Evolutionary conservation across 1,140 invertebrate species (phyloP).

Genomic region (Drosophila sucinea): DNA sequence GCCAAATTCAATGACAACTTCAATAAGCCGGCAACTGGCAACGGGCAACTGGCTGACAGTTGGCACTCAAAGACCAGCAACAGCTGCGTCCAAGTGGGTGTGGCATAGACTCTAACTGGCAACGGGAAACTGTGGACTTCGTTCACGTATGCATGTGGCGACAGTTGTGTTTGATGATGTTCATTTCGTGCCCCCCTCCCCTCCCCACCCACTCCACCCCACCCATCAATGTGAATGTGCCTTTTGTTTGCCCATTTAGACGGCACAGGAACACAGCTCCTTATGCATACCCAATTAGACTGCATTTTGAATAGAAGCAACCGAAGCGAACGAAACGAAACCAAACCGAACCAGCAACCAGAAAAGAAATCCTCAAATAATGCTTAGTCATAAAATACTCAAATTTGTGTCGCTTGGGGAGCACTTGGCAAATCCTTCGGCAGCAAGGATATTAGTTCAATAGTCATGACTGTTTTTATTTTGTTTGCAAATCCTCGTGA

Average conservation of each 20-base stretch:
- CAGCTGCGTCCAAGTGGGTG: constrained; percentile 39
- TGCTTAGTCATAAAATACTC: constrained; percentile 62
- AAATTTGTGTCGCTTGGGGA: constrained; percentile 68
- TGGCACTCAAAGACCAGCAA: constrained; percentile 17
- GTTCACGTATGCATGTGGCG: constrained; percentile 27
- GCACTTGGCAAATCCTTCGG: constrained; percentile 49
- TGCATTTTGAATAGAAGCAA: constrained; percentile 26
- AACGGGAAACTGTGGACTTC: constrained; percentile 1
- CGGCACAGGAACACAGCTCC: not conserved
- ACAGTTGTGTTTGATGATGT: constrained; percentile 61
- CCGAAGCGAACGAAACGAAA: not conserved
- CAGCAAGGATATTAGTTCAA: constrained; percentile 66
- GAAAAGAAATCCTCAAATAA: constrained; percentile 32
- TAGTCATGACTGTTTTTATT: constrained; percentile 49
- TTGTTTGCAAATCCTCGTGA: constrained; percentile 60
- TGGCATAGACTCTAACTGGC: constrained; percentile 9
- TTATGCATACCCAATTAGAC: constrained; percentile 39
- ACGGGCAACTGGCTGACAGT: not conserved
- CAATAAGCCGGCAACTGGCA: constrained; percentile 25
- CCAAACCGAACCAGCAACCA: not conserved
- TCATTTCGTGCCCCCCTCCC: not conserved
- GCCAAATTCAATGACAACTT: constrained; percentile 61
- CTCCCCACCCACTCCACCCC: not conserved
- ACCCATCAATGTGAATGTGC: constrained; percentile 9
- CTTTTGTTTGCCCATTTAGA: constrained; percentile 25